Base-by-base conservation (phyloP, 2,888 invertebrate species). In the Copidosoma aretas region DNA sequence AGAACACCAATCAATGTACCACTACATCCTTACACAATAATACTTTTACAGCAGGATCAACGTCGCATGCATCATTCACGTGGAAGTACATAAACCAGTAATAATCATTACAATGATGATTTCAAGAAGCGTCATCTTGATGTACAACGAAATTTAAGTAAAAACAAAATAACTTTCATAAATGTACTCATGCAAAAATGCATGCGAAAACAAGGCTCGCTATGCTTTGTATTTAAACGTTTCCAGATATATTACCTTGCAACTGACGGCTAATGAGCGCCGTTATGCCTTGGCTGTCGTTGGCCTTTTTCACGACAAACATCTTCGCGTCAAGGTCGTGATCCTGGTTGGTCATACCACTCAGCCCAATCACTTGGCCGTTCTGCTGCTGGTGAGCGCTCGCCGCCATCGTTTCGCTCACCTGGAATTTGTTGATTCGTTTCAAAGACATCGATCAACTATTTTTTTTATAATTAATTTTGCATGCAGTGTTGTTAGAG, bases 371-470 rank as follows among this genome's bases (percentile, higher is more conserved):
- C 73, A 91, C 90, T 80, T 90, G 89, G 70, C 88, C 89, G 81
- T 91, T 90, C 64, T 91, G 90, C 62, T 82, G 82, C 54, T 81
- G 82, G 39, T 41, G 91, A 83, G 91, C 91, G 80, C 90, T 90
- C 24, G 87, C 88, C 41, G 90, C 89, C 90, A 92, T 92, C 63
- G 92, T 92, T 85, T 92, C 92, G 85, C 91, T 91, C 78, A 92
- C 92, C 92, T 92, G n/a, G 17, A 32, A 32, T 32, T 32, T 8
- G 4, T 3, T 32, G 32, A 32, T 32, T 32, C 8, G 3, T 32
- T 32, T 32, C 32, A 32, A 32, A 32, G 32, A n/a, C n/a, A n/a
- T 32, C 8, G 32, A 5, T 32, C 32, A 8, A 32, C 32, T n/a
- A 32, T 32, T 32, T 32, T 32, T 32, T 32, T 32, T 5, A 3